phyloP scores from a whole-genome alignment of 1,140 invertebrate genomes.

The Macrocentrus cingulum region DNA sequence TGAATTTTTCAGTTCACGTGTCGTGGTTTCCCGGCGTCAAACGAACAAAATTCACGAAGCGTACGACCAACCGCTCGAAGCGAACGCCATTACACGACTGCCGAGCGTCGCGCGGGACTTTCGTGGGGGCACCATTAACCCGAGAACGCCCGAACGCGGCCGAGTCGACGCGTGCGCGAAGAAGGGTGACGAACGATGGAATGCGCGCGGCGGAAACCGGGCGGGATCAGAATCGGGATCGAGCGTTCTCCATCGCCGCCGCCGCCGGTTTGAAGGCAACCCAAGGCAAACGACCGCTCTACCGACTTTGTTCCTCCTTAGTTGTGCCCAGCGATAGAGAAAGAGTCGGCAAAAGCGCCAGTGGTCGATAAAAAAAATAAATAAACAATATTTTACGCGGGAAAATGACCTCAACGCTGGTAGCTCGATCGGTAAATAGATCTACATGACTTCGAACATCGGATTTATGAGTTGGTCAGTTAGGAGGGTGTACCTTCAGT shows the following conservation, averaged over 20 bases:
- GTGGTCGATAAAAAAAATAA: too few species aligned
- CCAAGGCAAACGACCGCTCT: conserved; percentile 57
- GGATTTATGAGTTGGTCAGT: too few species aligned
- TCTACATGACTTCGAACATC: too few species aligned
- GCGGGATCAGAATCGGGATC: conserved; percentile 50
- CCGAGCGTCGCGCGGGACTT: conserved; percentile 34
- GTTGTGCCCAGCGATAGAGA: neutral
- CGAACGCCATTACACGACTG: conserved; percentile 45
- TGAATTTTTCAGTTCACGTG: neutral
- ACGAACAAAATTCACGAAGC: conserved; percentile 1
- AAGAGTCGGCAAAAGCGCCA: too few species aligned
- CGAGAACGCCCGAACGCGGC: neutral
- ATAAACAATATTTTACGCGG: too few species aligned
- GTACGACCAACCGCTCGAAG: conserved; percentile 31
- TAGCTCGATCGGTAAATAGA: too few species aligned
- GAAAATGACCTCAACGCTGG: too few species aligned
- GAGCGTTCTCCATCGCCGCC: conserved; percentile 33
- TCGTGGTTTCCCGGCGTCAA: neutral
- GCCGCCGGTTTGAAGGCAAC: conserved; percentile 50
- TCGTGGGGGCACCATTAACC: conserved; percentile 13
- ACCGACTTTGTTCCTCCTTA: conserved; percentile 30
- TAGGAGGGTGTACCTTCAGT: too few species aligned
- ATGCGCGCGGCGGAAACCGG: conserved; percentile 50
- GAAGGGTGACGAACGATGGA: conserved; percentile 35
- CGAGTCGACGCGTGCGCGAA: conserved; percentile 14